Base-by-base conservation (phyloP, 2,113 vertebrate genomes). In the Grus americana region DNA sequence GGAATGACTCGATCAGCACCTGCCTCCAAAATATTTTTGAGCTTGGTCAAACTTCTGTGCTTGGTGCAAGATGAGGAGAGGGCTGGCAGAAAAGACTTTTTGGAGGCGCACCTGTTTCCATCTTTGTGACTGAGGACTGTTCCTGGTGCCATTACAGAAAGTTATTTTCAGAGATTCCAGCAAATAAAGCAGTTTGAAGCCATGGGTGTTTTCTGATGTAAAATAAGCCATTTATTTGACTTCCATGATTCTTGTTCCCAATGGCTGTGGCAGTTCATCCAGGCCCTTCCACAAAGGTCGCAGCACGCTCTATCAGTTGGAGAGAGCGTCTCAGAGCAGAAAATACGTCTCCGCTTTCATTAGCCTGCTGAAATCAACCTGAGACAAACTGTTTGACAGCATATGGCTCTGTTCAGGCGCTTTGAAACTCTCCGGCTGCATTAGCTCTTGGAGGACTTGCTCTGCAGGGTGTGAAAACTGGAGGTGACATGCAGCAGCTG, bases 101-200 rank as follows among this genome's bases (percentile, higher is more conserved):
- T 57, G 12, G 26, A 32, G 8, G 1, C 62, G 9, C 0, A 7
- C 4, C 3, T 40, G 11, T 10, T 62, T 32, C 20, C 15, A 2
- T 46, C 32, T 54, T 52, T 68, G 34, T 75, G 46, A 57, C 26
- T 46, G 38, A 68, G 12, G 4, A 21, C 8, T 54, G n/a, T 73
- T 30, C 4, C 17, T 75, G 10, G 20, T 32, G 9, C 11, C 30
- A 20, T 42, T 70, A 79, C 10, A 63, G 19, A 75, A 55, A 78
- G 12, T 10, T 71, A 16, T 59, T 86, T 93, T 91, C 50, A 74
- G 54, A 92, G 29, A 71, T 80, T 70, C 26, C 42, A 78, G 26
- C 4, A 84, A 50, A 63, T 8, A 84, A 80, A 78, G n/a, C 4
- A 38, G 13, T 75, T 76, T 75, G 71, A 66, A 83, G 15, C 36